Conservation (phyloP, 2,113 vertebrate genomes). For the Sebastes schlegelii region DNA sequence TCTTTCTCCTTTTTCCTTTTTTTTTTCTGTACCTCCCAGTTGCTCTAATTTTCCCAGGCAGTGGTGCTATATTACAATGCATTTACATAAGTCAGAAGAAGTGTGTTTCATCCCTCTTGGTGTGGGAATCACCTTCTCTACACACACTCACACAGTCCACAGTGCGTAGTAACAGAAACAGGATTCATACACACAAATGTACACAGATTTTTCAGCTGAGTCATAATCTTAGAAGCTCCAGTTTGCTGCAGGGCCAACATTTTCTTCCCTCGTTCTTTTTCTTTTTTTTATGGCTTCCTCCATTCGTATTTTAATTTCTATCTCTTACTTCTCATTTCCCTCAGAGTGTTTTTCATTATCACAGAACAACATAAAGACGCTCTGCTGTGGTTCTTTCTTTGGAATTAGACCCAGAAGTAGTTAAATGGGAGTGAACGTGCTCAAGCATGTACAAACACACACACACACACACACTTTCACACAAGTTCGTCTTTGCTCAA, state of each 20-base stretch:
- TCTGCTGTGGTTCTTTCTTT: constrained; percentile 35
- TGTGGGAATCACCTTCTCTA: constrained; percentile 38
- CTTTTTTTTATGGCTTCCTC: constrained; percentile 22
- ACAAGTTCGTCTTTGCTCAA: constrained; percentile 44
- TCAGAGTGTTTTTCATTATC: constrained; percentile 63
- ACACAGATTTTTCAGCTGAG: constrained; percentile 59
- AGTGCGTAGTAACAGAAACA: constrained; percentile 28
- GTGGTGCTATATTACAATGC: constrained; percentile 40
- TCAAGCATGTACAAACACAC: constrained; percentile 15
- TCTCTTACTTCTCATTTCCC: constrained; percentile 38
- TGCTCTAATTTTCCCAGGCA: constrained; percentile 44
- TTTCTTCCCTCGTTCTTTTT: constrained; percentile 32
- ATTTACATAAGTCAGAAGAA: constrained; percentile 58
- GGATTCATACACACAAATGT: constrained; percentile 17
- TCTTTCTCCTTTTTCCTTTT: not conserved
- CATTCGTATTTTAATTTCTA: constrained; percentile 57
- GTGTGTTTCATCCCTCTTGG: constrained; percentile 29
- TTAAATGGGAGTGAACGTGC: constrained; percentile 28
- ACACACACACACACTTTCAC: not conserved
- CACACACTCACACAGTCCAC: constrained; percentile 15
- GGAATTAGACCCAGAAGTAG: constrained; percentile 54
- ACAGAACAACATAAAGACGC: constrained; percentile 48
- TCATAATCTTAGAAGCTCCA: constrained; percentile 56
- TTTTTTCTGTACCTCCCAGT: not conserved
- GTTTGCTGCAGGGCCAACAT: constrained; percentile 50